Base-by-base conservation (phyloP, 2,797 vertebrate species). In the Danio tinwini region DNA sequence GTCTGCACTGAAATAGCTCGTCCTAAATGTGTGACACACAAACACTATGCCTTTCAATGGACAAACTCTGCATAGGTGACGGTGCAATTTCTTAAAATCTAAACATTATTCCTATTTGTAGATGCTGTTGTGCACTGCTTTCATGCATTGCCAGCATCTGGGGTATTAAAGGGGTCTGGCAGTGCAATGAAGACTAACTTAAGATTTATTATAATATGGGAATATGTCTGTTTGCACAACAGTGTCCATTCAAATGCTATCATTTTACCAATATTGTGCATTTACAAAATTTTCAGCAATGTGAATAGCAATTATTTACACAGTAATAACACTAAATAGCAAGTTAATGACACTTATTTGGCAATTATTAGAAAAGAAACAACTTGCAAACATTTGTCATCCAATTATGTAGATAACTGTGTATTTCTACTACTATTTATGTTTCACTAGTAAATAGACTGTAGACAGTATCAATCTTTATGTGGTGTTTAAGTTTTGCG, bases 51-150 rank as follows among this genome's bases (percentile, higher is more conserved):
- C 47, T 76, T 44, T 29, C 17, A 67, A n/a, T 9, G 45, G 16
- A 64, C 42, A 40, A 70, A 63, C 21, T 52, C 9, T 64, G 50
- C 19, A 16, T 61, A 49, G 40, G 53, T 76, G 80, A 82, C 68
- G 21, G 13, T 61, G 67, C 80, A 61, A 13, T 73, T 80, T 74
- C 55, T 47, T 62, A 7, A 67, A 74, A 61, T 72, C 42, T 21
- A 50, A 29, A 55, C 55, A 55, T 52, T 21, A 56, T 70, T 47
- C 29, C 12, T 13, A 45, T 37, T 49, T 9, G 6, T 68, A 16
- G 40, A 21, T 29, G 55, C 42, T 13, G 39, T 50, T 42, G 19
- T 59, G 19, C 52, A 53, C 11, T 29, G 44, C 44, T 65, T 63
- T 42, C 16, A 19, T 50, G 29, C 64, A 64, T 39, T 52, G 40